A percentile compares a stretch with the other conserved stretches of the same genome.
Evolutionary conservation across 2,797 vertebrate genomes (phyloP).

Genomic region (Perodicticus potto): DNA sequence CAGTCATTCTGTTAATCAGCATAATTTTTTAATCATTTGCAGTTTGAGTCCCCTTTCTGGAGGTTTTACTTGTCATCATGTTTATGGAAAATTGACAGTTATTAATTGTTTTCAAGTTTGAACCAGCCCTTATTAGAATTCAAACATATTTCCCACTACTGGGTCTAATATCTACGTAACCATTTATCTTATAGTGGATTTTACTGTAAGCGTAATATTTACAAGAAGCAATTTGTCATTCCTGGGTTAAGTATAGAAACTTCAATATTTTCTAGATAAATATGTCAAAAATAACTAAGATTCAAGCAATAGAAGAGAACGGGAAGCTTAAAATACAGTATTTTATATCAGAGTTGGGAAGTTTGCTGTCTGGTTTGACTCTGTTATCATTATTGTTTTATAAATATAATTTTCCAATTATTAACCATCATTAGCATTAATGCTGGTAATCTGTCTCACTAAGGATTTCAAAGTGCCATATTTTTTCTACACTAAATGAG

Average conservation of each 20-base stretch:
- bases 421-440: conserved; percentile 77
- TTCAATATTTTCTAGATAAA: conserved; percentile 81
- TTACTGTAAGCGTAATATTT: conserved; percentile 87
- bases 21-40: conserved; percentile 67
- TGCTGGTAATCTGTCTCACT: conserved; percentile 74
- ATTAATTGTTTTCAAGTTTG: conserved; percentile 79
- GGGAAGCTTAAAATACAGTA: not conserved
- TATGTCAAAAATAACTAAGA: conserved; percentile 79
- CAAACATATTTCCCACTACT: conserved; percentile 82
- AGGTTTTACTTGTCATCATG: conserved; percentile 65
- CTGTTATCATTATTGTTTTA: conserved; percentile 66
- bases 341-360: conserved; percentile 56
- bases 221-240: conserved; percentile 86
- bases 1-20: conserved; percentile 66
- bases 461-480: conserved; percentile 73
- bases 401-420: conserved; percentile 78
- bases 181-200: conserved; percentile 84
- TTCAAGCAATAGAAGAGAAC: conserved; percentile 65
- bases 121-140: conserved; percentile 82
- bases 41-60: conserved; percentile 57
- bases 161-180: conserved; percentile 78
- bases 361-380: conserved; percentile 46
- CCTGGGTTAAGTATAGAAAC: conserved; percentile 78
- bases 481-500: conserved; percentile 68
- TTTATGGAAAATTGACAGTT: conserved; percentile 81